phyloP scores from a whole-genome alignment of 53 echinoderm and acorn worm species.

The Holothuria leucospilota region DNA sequence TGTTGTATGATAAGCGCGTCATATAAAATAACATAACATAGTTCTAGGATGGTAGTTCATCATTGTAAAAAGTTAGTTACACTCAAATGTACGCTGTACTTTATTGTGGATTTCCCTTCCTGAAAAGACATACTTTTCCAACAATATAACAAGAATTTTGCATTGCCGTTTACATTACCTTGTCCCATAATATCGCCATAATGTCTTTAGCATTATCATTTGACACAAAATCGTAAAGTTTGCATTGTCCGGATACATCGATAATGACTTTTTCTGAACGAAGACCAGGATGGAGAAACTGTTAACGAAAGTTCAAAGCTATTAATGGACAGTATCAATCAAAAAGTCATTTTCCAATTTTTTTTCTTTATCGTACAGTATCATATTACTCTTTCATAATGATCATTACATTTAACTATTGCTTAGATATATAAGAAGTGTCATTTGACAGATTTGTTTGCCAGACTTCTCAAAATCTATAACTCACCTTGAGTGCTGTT shows the following conservation, averaged over 20 bases:
- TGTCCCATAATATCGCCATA: background rate
- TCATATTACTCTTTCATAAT: background rate
- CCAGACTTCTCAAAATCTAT: background rate
- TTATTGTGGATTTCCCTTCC: no score
- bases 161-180: background rate
- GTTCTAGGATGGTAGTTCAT: no score
- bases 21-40: no score
- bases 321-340: background rate
- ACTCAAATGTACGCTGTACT: no score
- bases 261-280: background rate
- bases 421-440: background rate
- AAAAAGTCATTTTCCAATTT: background rate
- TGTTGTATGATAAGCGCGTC: no score
- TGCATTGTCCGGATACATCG: slow-evolving; percentile 9
- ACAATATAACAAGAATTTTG: no score
- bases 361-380: background rate
- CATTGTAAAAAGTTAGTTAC: no score
- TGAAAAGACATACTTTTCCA: no score
- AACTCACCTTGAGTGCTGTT: background rate
- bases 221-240: slow-evolving; percentile 15
- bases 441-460: background rate
- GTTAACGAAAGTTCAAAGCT: background rate
- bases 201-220: background rate
- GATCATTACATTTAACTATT: background rate
- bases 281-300: slow-evolving; percentile 18